Conservation (phyloP, 53 echinoderm and acorn worm genomes). For the Temnopleurus reevesii region DNA sequence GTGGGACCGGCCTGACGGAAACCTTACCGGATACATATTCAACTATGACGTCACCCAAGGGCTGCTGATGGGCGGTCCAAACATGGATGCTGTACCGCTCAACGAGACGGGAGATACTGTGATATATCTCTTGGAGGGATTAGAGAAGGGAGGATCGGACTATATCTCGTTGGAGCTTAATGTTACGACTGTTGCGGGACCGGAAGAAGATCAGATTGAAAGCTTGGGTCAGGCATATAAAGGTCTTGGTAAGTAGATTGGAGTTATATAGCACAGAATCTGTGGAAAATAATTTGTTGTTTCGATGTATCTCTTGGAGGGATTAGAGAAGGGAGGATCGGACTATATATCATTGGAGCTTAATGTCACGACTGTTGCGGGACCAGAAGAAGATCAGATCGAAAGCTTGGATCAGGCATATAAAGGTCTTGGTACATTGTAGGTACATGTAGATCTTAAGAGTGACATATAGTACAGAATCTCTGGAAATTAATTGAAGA, state of each 20-base stretch:
- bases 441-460: too few relatives aligned
- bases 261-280: too few relatives aligned
- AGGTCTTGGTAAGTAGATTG: background rate
- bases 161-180: background rate
- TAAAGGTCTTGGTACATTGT: background rate
- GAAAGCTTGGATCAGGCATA: background rate
- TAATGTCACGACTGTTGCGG: background rate
- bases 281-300: too few relatives aligned
- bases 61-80: background rate
- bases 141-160: background rate
- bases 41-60: background rate
- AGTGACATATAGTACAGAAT: too few relatives aligned
- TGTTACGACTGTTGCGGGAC: background rate
- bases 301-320: too few relatives aligned
- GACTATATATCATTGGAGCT: background rate
- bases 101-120: background rate
- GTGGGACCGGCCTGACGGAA: conserved; percentile 27
- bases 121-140: background rate
- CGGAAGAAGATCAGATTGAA: background rate
- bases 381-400: background rate
- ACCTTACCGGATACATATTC: conserved; percentile 16
- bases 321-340: background rate
- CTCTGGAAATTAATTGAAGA: too few relatives aligned
- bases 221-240: background rate
- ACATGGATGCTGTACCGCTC: background rate